Base-by-base conservation (phyloP, 35 echinoderm and acorn worm genomes). In the Heliocidaris tuberculata region DNA sequence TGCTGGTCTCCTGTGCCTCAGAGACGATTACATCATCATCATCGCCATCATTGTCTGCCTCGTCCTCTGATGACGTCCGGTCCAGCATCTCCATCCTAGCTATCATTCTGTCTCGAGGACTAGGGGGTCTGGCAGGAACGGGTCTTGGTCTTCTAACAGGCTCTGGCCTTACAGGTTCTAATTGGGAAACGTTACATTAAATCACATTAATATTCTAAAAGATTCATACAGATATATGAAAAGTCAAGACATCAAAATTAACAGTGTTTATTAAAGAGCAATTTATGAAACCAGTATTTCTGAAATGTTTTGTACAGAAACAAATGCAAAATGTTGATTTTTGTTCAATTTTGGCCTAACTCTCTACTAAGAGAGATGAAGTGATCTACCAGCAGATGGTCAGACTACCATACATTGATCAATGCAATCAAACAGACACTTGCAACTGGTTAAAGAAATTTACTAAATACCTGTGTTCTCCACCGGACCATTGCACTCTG, bases 71-170 rank as follows among this genome's bases (percentile, higher is more conserved):
- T 50, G 91, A 93, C 27, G 91, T 93, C 31, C 91, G 31, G 50
- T 93, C 91, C 91, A 93, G 91, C 91, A 93, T 93, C 91, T 93
- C 91, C 91, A 93, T 93, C 50, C 48, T 93, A 11, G 47, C 91
- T 59, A 59, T 29, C 16, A 52, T 93, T 27, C 50, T 30, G 31
- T 93, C 48, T 12, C 50, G 31, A 27, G 91, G 50, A 48, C 50
- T 59, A 24, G 50, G 21, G 19, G 91, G 91, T 24, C 91, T 78
- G 91, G 50, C n/a, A 30, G 91, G 91, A 13, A n/a, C 48, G n/a
- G 47, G 87, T 59, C 47, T 93, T 13, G 91, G n/a, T 59, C 91
- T 48, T 42, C 87, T 48, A 0, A 89, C 31, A 6, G 87, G 31
- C 47, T 47, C 31, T 48, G 47, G 31, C 19, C 87, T 89, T 47